Conservation (phyloP, 2,113 vertebrate species). For the Odocoileus hemionus region DNA sequence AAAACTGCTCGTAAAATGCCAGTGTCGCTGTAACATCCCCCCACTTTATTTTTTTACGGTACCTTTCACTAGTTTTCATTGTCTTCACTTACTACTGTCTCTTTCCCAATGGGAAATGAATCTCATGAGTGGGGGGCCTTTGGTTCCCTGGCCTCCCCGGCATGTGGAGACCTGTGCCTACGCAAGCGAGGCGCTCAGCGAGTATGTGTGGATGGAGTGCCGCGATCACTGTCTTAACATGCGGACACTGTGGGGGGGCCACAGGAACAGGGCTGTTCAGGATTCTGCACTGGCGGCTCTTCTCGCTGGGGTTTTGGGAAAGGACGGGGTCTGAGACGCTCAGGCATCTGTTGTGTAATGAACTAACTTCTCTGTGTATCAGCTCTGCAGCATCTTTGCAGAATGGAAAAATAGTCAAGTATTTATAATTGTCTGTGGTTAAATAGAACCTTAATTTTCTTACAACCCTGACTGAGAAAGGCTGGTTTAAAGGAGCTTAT, state of each 20-base stretch:
- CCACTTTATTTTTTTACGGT: not conserved
- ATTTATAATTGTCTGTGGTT: not conserved
- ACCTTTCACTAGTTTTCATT: fast-evolving
- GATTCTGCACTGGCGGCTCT: not conserved
- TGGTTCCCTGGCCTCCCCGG: too few species aligned
- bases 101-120: not conserved
- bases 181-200: fast-evolving
- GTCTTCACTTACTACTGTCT: fast-evolving
- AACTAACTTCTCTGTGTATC: not conserved
- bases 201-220: fast-evolving
- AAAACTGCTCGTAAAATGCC: not conserved
- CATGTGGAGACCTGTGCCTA: fast-evolving
- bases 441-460: not conserved
- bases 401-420: not conserved
- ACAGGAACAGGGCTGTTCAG: fast-evolving
- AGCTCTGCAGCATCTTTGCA: not conserved
- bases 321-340: not conserved
- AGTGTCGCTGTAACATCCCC: fast-evolving
- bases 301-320: not conserved
- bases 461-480: not conserved
- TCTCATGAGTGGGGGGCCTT: too few species aligned
- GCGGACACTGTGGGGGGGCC: too few species aligned
- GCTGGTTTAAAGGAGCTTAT: not conserved
- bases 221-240: fast-evolving
- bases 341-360: too few species aligned